phyloP scores from a whole-genome alignment of 2,113 vertebrate genomes.

The Arothron firmamentum region DNA sequence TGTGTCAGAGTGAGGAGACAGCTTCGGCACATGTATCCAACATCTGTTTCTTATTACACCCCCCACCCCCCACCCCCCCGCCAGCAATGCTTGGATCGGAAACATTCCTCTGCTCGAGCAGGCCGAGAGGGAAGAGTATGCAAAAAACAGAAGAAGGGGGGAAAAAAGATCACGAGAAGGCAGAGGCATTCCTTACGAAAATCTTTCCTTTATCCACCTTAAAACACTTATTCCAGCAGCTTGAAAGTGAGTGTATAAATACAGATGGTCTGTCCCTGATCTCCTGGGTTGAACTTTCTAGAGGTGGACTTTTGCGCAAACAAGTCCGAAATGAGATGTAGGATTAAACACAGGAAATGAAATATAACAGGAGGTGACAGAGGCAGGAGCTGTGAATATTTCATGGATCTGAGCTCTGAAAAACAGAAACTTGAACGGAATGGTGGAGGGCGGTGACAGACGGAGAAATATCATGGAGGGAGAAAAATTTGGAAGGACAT shows the following conservation, averaged over 20 bases:
- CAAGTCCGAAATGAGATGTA: conserved; percentile 19
- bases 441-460: too few relatives aligned
- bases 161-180: conserved; percentile 33
- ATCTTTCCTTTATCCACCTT: conserved; percentile 33
- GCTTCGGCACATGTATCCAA: conserved; percentile 43
- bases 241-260: conserved; percentile 24
- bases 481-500: too few relatives aligned
- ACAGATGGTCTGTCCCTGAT: conserved; percentile 28
- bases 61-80: conserved; percentile 19
- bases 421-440: too few relatives aligned
- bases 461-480: too few relatives aligned
- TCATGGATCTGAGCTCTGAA: too few relatives aligned
- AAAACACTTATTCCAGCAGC: conserved; percentile 23
- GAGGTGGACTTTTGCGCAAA: conserved; percentile 32
- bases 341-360: neutral
- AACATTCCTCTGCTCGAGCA: conserved; percentile 59
- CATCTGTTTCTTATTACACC: conserved; percentile 73
- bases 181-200: conserved; percentile 38
- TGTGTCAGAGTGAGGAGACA: conserved; percentile 44
- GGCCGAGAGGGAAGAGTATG: conserved; percentile 36
- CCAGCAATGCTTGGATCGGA: conserved; percentile 61
- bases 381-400: too few relatives aligned
- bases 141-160: conserved; percentile 14
- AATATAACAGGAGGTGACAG: too few relatives aligned
- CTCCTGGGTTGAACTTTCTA: conserved; percentile 20